A percentile compares a stretch with the other conserved stretches of the same genome.
phyloP scores from a whole-genome alignment of 2,113 vertebrate genomes.

The Leucopsar rothschildi region DNA sequence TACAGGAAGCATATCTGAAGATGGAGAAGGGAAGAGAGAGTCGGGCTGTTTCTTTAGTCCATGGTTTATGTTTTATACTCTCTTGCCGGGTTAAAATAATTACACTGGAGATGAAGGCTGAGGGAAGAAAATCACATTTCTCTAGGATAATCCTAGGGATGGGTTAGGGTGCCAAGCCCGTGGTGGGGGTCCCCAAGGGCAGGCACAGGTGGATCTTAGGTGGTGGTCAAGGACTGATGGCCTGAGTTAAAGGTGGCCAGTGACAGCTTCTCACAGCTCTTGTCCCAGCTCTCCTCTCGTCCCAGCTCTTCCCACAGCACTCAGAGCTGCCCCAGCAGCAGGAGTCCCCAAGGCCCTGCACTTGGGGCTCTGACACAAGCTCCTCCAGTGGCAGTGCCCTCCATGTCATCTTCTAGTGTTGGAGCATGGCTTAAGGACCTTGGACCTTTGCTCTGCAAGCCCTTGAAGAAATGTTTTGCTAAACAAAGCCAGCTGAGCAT shows the following conservation, averaged over 20 bases:
- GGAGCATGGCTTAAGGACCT: not conserved
- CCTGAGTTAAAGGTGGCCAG: rapidly evolving
- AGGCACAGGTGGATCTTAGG: not conserved
- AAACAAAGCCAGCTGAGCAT: not conserved
- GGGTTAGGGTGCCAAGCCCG: not conserved
- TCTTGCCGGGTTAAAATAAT: not conserved
- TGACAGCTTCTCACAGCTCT: not conserved
- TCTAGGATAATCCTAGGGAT: not conserved
- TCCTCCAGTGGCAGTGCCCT: not conserved
- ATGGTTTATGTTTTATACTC: rapidly evolving
- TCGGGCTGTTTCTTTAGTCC: not conserved
- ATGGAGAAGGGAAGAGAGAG: not conserved
- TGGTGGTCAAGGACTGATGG: rapidly evolving
- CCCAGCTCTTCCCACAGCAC: not conserved
- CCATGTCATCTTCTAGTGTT: rapidly evolving
- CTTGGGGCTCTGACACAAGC: rapidly evolving
- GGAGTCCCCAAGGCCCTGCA: rapidly evolving
- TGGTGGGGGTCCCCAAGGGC: no score
- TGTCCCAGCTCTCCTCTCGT: not conserved
- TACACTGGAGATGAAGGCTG: not conserved
- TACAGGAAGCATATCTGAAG: not conserved
- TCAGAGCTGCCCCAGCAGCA: not conserved
- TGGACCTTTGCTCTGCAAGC: not conserved
- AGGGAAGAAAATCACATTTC: not conserved
- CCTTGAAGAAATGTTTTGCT: not conserved